Percentiles rank a stretch among this genome's conserved stretches.
These are phyloP conservation scores for Nomada hirtipes DNA, from an alignment of 2,888 invertebrate species.

Conservation along the genomic window DNA sequence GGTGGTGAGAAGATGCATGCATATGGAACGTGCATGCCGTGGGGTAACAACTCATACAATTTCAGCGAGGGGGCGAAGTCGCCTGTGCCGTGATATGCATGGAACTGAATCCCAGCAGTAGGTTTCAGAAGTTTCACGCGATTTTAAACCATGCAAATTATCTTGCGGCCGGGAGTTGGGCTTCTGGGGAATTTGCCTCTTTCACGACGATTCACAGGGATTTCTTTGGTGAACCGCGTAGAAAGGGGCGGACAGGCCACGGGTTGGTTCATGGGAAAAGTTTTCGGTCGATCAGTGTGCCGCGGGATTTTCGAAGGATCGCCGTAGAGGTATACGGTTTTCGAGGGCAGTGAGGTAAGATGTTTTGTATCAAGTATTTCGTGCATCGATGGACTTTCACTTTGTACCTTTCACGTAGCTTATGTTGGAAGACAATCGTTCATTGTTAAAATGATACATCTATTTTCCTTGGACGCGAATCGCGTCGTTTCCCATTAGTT, in stretches of 20 bases:
- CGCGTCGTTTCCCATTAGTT: no score
- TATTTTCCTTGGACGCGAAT: no score
- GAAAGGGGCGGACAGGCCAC: background rate
- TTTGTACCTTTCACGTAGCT: no score
- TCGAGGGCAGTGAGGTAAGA: no score
- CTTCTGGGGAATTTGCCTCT: background rate
- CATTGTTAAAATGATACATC: no score
- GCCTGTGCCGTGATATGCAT: constrained; percentile 76
- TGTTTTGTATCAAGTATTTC: no score
- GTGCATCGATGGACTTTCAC: no score
- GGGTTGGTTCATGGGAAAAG: constrained; percentile 51
- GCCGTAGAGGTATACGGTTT: background rate
- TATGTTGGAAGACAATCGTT: no score
- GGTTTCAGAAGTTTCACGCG: constrained; percentile 56
- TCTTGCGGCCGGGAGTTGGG: background rate
- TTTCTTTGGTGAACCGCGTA: constrained; percentile 21
- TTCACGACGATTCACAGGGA: background rate
- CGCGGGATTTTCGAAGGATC: constrained; percentile 7
- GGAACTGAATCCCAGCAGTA: constrained; percentile 64
- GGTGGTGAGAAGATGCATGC: constrained; percentile 70
- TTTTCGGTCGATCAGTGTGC: constrained; percentile 29
- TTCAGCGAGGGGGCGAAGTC: constrained; percentile 71
- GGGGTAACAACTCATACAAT: constrained; percentile 81
- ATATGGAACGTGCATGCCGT: constrained; percentile 82
- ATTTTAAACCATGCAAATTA: constrained; percentile 68